Evolutionary conservation across 2,888 invertebrate genomes (phyloP), one percentile per base, ranked within the genome.

Genomic region (Ophion slaviceki): DNA sequence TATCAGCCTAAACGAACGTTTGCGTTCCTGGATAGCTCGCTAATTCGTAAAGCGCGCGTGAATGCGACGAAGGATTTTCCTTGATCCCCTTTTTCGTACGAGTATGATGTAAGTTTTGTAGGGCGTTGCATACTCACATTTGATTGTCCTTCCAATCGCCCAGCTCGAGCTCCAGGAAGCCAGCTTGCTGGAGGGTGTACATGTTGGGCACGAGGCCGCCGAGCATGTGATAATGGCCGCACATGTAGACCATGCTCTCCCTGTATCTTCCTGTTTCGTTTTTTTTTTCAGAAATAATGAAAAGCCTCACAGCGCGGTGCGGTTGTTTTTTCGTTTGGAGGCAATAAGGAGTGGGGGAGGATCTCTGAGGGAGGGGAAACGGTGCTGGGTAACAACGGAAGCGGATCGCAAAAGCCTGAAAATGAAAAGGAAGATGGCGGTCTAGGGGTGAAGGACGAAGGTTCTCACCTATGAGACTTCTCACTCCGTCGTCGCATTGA

Each of bases 91-190:
- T 75, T 68, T 76, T 71, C 24, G 28, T 68, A 53, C 14, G 17
- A 57, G 59, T 71, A 17, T 36, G 62, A 1, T 0, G 53, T 14
- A 17, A 53, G 17, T 4, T 53, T 5, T 5, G 20, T 57, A 53
- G 40, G 32, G 28, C n/a, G n/a, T 14, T 28, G 28, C 67, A 62
- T 74, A 85, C 94, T 94, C 95, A 97, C 97, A 97, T 95, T 94
- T 98, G 95, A 92, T 97, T 97, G 90, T 97, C 97, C 94, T 98
- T 98, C 98, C 98, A 99, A 94, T 99, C 99, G 10, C 97, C 98
- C 78, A 98, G 94, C 94, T 99, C 99, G 82, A 98, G 95, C 94
- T 99, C 99, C 84, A 98, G 94, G 92, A 96, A 97, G 5, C 98
- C 98, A 85, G 95, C 96, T 89, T 96, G 96, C 91, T 98, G 98